Evolutionary conservation across 2,113 vertebrate genomes (phyloP), one percentile per base, ranked within the genome.

Genomic region (Siphamia tubifer): DNA sequence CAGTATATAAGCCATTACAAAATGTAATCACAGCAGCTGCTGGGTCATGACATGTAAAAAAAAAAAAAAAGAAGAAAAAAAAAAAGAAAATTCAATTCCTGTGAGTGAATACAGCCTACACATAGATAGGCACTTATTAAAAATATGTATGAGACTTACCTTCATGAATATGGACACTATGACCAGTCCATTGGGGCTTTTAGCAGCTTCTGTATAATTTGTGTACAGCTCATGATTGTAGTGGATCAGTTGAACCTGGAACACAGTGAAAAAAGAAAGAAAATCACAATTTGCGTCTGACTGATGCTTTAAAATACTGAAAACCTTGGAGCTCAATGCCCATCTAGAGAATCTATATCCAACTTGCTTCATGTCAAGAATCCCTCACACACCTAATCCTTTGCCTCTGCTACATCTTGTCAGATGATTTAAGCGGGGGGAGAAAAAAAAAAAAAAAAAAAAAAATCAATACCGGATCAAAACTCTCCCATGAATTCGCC

Each of bases 141-240:
- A 35, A 8, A 30, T 16, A 30, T 44, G 21, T 7, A 25, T 52
- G 30, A 47, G 52, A 87, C 96, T 95, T 90, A 99, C 98, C 95
- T 99, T 99, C 94, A 99, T 98, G 92, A 99, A 99, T 95, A 99
- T 99, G 84, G 98, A 97, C 90, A 99, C 96, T 80, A 99, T 93
- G 89, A 98, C 96, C 89, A 99, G 89, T 79, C 98, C 98, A 24
- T 99, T 99, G 21, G 98, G 98, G 91, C 96, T 99, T 87, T 96
- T 98, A 39, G 98, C 96, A 87, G 98, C 98, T 90, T 99, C 98
- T 81, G 96, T 98, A 74, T 97, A 93, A 58, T 99, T 99, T 76
- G 95, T 96, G 65, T 99, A 99, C 67, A 99, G 91, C 88, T 99
- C 98, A 0, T 99, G 97, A 89, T 99, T 99, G 87, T 99, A 99